A percentile compares a stretch with the other conserved stretches of the same genome.
phyloP scores from a whole-genome alignment of 2,888 invertebrate genomes.

The Temnothorax ravouxi region DNA sequence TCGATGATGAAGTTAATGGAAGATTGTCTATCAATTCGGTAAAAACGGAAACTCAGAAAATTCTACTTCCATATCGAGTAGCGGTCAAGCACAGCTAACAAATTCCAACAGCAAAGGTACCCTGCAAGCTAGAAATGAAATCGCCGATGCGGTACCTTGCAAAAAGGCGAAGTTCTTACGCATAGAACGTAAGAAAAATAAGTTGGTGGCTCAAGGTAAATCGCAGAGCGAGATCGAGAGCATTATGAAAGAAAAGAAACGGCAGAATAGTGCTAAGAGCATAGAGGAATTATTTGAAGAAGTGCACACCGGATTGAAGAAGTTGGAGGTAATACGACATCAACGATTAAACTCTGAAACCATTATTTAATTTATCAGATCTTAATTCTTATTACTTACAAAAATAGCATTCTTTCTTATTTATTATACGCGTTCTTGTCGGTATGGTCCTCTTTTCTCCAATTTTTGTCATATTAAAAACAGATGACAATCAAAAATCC shows the following conservation, averaged over 20 bases:
- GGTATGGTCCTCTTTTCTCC: slow-evolving; percentile 77
- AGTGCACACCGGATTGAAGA: slow-evolving; percentile 89
- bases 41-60: not conserved
- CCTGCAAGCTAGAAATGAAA: slow-evolving; percentile 71
- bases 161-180: slow-evolving; percentile 95
- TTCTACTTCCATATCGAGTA: not conserved
- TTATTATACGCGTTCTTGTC: not conserved
- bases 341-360: not conserved
- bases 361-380: slow-evolving; percentile 9
- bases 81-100: slow-evolving; percentile 7
- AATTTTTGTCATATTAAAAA: slow-evolving; percentile 55
- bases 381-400: not conserved
- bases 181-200: slow-evolving; percentile 91
- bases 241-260: slow-evolving; percentile 84
- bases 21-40: slow-evolving; percentile 63
- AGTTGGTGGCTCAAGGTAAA: slow-evolving; percentile 89
- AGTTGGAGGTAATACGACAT: slow-evolving; percentile 90
- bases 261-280: slow-evolving; percentile 88
- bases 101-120: slow-evolving; percentile 23
- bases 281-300: slow-evolving; percentile 93
- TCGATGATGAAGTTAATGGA: slow-evolving; percentile 69
- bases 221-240: slow-evolving; percentile 85
- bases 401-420: not conserved
- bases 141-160: slow-evolving; percentile 88
- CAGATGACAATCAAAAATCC: not conserved